A percentile compares a stretch with the other conserved stretches of the same genome.
These are phyloP conservation scores for Leptopilina boulardi DNA, from an alignment of 1,140 invertebrate genomes.

Conservation along the genomic window DNA sequence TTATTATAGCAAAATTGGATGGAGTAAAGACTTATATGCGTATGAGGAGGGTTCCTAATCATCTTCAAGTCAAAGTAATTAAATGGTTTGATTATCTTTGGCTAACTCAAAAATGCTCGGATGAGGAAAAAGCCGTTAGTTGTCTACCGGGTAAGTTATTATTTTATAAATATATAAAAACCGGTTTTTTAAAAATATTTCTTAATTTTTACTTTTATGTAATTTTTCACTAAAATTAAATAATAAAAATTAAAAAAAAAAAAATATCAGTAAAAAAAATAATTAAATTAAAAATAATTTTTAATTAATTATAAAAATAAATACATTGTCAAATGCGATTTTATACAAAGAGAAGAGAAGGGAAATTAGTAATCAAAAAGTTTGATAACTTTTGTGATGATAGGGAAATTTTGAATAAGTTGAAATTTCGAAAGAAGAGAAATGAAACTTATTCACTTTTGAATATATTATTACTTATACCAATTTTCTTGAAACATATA, in stretches of 20 bases:
- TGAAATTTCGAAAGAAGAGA: background rate
- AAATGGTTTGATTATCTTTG: constrained; percentile 99
- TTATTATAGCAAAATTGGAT: constrained; percentile 94
- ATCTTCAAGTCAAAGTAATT: constrained; percentile 98
- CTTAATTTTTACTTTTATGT: too few species aligned
- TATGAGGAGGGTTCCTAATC: constrained; percentile 94
- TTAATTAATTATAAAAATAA: too few species aligned
- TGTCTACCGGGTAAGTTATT: constrained; percentile 86
- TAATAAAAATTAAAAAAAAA: too few species aligned
- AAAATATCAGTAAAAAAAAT: too few species aligned
- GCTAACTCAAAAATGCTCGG: constrained; percentile 98
- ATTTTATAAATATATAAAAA: background rate
- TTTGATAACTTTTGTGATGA: too few species aligned
- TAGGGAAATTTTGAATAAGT: too few species aligned
- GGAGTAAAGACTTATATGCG: constrained; percentile 99
- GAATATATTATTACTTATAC: background rate
- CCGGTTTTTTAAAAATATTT: background rate
- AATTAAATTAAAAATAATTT: too few species aligned
- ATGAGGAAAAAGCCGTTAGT: constrained; percentile 96
- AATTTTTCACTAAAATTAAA: too few species aligned
- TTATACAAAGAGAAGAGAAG: too few species aligned
- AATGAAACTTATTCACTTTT: background rate
- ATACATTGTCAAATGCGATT: too few species aligned
- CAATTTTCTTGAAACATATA: background rate
- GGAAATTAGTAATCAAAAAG: too few species aligned